A percentile compares a stretch with the other conserved stretches of the same genome.
Conservation (phyloP, 2,888 invertebrate species). For the Pollenia amentaria region DNA sequence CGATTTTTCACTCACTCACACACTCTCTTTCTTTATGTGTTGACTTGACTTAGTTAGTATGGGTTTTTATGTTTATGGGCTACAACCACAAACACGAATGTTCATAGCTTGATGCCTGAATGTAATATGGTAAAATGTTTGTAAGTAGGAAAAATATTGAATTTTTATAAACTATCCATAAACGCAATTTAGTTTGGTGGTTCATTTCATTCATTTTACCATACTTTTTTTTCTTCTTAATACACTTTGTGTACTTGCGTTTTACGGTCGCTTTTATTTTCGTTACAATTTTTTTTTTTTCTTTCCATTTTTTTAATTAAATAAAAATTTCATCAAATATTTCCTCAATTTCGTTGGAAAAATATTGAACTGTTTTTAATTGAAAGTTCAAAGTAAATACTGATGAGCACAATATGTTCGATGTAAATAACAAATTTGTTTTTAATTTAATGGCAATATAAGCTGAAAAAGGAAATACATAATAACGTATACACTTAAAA, state of each 20-base stretch:
- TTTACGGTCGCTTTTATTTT: neutral
- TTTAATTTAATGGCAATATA: conserved; percentile 45
- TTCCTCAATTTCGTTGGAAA: conserved; percentile 41
- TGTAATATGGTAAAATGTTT: conserved; percentile 12
- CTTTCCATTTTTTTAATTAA: conserved; percentile 60
- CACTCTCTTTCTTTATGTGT: neutral
- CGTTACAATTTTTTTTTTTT: neutral
- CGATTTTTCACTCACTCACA: neutral
- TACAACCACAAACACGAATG: conserved; percentile 14
- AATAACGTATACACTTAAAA: neutral
- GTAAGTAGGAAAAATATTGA: conserved; percentile 52
- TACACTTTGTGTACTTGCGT: neutral
- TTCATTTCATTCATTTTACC: conserved; percentile 1
- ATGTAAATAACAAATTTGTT: conserved; percentile 38
- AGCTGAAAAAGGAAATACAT: neutral
- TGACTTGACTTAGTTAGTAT: neutral
- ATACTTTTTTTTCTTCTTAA: neutral
- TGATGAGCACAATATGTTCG: neutral
- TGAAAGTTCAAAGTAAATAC: conserved; percentile 56
- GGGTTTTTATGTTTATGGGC: no score
- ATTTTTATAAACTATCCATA: conserved; percentile 54
- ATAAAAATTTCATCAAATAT: conserved; percentile 57
- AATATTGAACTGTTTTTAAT: conserved; percentile 63
- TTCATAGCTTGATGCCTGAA: conserved; percentile 18
- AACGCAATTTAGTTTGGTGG: conserved; percentile 52